Evolutionary conservation across 1,140 invertebrate species (phyloP).

Genomic region (Geopemphigus sp.): DNA sequence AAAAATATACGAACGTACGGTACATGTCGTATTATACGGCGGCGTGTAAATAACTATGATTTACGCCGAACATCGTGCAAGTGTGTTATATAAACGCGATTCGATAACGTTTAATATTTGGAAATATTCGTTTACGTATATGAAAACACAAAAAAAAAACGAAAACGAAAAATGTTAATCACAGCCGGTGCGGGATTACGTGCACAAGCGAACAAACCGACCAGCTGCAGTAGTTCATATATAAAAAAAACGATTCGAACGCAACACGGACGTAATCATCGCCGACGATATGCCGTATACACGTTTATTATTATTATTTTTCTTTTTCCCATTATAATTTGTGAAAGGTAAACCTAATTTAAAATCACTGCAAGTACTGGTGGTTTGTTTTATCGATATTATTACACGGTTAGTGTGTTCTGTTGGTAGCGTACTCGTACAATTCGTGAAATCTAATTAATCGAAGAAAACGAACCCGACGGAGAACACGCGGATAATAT

Average conservation of each 20-base stretch:
- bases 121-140: background rate
- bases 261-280: background rate
- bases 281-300: background rate
- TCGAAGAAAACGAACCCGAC: too few relatives aligned
- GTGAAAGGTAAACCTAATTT: conserved; percentile 14
- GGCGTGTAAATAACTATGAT: background rate
- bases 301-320: too few relatives aligned
- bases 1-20: too few relatives aligned
- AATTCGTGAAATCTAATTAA: too few relatives aligned
- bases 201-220: background rate
- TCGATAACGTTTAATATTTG: background rate
- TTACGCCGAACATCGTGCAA: background rate
- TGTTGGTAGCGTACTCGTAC: too few relatives aligned
- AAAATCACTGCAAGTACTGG: background rate
- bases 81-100: background rate
- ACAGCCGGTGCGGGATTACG: background rate
- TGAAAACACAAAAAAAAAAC: too few relatives aligned
- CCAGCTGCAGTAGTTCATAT: background rate
- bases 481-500: too few relatives aligned
- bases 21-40: background rate
- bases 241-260: background rate
- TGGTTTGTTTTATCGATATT: background rate
- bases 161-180: too few relatives aligned
- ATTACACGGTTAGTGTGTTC: too few relatives aligned
- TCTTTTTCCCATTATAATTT: conserved; percentile 3